Evolutionary conservation across 2,113 vertebrate species (phyloP).

Genomic region (Xenopus laevis): DNA sequence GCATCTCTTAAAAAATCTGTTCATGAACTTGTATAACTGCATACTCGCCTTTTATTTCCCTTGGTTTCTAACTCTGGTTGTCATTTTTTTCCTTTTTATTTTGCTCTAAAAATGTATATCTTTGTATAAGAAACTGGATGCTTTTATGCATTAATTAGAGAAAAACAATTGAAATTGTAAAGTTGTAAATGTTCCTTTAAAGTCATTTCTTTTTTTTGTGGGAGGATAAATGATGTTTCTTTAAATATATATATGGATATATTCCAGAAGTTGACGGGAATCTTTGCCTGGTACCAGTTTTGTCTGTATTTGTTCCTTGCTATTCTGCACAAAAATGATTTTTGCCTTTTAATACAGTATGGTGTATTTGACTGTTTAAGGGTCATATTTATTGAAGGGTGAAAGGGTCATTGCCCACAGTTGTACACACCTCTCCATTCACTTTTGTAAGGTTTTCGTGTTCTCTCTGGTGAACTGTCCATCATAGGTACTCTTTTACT

Average conservation of each 20-base stretch:
- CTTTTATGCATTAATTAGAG: slow-evolving; percentile 62
- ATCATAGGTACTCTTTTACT: no score
- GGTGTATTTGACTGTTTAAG: no score
- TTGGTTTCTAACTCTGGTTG: slow-evolving; percentile 62
- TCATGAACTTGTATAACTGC: slow-evolving; percentile 55
- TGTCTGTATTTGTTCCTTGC: neutral
- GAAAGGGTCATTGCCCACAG: no score
- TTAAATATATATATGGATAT: slow-evolving; percentile 61
- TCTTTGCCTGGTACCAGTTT: slow-evolving; percentile 9
- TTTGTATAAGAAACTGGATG: slow-evolving; percentile 65
- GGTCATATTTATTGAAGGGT: no score
- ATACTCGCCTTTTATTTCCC: slow-evolving; percentile 60
- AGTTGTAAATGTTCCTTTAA: slow-evolving; percentile 59
- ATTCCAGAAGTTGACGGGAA: slow-evolving; percentile 61
- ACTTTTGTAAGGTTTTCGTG: no score
- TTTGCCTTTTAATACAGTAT: slow-evolving; percentile 12
- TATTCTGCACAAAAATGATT: neutral
- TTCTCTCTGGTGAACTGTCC: no score
- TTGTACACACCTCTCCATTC: no score
- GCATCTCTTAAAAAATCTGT: slow-evolving; percentile 63
- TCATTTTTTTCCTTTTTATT: slow-evolving; percentile 48
- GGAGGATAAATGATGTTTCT: slow-evolving; percentile 59
- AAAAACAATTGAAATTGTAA: slow-evolving; percentile 58
- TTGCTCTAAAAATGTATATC: slow-evolving; percentile 58
- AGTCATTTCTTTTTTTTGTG: slow-evolving; percentile 49